Evolutionary conservation across 2,113 vertebrate genomes (phyloP), one percentile per base, ranked within the genome.

Genomic region (Tupaia tana): DNA sequence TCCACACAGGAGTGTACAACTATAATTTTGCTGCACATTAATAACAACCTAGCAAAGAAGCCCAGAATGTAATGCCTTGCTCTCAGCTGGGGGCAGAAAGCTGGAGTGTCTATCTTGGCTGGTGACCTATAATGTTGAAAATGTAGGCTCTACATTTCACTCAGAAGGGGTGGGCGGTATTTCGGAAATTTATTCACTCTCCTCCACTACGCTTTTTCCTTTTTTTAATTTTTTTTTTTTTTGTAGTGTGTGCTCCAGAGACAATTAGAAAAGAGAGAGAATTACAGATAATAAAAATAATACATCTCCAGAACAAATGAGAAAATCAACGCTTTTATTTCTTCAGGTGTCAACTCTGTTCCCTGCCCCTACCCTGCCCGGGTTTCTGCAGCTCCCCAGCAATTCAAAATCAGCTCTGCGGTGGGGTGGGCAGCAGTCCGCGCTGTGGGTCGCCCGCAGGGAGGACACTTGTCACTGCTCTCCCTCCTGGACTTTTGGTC

Each of bases 21-120:
- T 98, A 94, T 98, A 98, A 98, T 98, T 98, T 98, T 95, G 97
- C 90, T 97, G 95, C 96, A 85, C 97, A 97, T 98, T 98, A 98
- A 98, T 98, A 98, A 98, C 96, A 95, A 96, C 96, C 97, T 97
- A 97, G 97, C 95, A 94, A 95, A 98, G 96, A 98, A 94, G 77
- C 89, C 83, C 79, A 29, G 93, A 95, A 93, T 87, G 91, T 63
- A 94, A 92, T 90, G 97, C 86, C 97, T 97, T 97, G 96, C 87
- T 94, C 97, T 95, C 90, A 8, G 90, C 96, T 97, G 97, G 96
- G 95, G 90, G 94, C 92, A 89, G 96, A 95, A 93, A 19, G 95
- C 95, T 63, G 91, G 79, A 91, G 87, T 54, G 61, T 78, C 10
- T 79, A 34, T 94, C 93, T 96, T 96, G 95, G 89, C 92, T 96